Percentiles rank a stretch among this genome's conserved stretches.
These are phyloP conservation scores for western clawed frog (Xenopus tropicalis) DNA, from an alignment of 2,113 vertebrate species.

Conservation along the genomic window UCB_Xtro_10.0 CM004449.2:103264001-103264500, in stretches of 20 bases:
- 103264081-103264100: too few relatives aligned
- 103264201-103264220: slow-evolving; percentile 46
- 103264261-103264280: slow-evolving; percentile 7
- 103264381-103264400: slow-evolving; percentile 1
- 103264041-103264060: too few relatives aligned
- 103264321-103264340: slow-evolving; percentile 32
- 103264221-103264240: slow-evolving; percentile 45
- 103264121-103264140: too few relatives aligned
- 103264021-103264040: too few relatives aligned
- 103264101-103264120: too few relatives aligned
- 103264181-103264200: slow-evolving; percentile 15
- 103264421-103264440: background rate
- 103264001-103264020: too few relatives aligned
- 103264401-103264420: background rate
- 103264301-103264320: slow-evolving; percentile 8
- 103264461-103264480: background rate
- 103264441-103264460: background rate
- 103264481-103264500: background rate
- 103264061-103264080: too few relatives aligned
- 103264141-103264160: too few relatives aligned
- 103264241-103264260: background rate
- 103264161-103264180: background rate
- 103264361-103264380: slow-evolving; percentile 12
- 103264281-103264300: slow-evolving; percentile 12
- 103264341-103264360: slow-evolving; percentile 33